Base-by-base conservation (phyloP, 1,140 invertebrate species). In the Scaptomyza hsui region DNA sequence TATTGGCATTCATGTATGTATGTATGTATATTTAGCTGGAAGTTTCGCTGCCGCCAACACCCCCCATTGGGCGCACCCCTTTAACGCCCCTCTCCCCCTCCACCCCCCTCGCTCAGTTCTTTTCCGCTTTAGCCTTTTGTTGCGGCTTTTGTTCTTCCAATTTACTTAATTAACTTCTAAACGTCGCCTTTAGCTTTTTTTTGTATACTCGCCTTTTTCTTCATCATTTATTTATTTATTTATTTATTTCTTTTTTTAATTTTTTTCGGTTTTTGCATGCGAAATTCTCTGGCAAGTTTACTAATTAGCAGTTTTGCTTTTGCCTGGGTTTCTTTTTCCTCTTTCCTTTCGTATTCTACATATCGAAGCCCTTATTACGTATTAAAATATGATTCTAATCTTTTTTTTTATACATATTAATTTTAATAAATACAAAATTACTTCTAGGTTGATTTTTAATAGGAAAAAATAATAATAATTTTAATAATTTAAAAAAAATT, bases 101-200 rank as follows among this genome's bases (percentile, higher is more conserved):
- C 2, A 12, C 12, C 1, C 16, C 26, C 9, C 26, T 9, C 7
- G 7, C 26, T 29, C 26, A 2, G 19, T 21, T 29, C 7, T 7
- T 26, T 26, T 26, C 5, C 32, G 6, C 16, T 0, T 9, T 16
- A 3, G n/a, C 9, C 26, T 16, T 15, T 51, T 59, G 55, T 53
- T 59, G 21, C 53, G 55, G 67, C 63, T 72, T 85, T 80, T 80
- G 68, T 69, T 86, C 57, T 73, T 47, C 61, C 76, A 80, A 85
- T 85, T 85, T 85, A 52, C 81, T 86, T 85, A 85, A 85, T 86
- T 85, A 85, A 85, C 81, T 85, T 85, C 81, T 85, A 85, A 85
- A 86, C 81, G 81, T 85, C 69, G 73, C 77, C 75, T 83, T 85
- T 74, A 72, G 78, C 78, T 61, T 56, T 51, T 67, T 72, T 68